phyloP scores from a whole-genome alignment of 2,113 vertebrate genomes.

The Manacus vitellinus region DNA sequence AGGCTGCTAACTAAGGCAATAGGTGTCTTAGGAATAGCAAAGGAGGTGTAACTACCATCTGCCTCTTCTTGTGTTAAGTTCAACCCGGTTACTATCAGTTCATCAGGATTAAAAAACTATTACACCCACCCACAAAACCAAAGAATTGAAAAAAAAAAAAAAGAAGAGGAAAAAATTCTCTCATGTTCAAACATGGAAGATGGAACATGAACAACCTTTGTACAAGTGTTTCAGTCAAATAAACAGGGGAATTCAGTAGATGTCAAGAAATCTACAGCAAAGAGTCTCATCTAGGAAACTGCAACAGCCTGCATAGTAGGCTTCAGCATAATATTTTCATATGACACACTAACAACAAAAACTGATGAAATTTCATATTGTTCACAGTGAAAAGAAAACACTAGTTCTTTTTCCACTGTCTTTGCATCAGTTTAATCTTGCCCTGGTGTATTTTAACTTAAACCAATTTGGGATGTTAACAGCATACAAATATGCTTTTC shows the following conservation, averaged over 20 bases:
- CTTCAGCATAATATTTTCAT: not conserved
- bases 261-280: not conserved
- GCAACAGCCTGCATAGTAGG: not conserved
- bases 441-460: slow-evolving; percentile 21
- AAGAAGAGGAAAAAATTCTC: not conserved
- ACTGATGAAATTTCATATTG: not conserved
- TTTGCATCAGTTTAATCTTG: not conserved
- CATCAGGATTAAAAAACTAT: not conserved
- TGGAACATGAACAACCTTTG: not conserved
- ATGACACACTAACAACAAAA: not conserved
- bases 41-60: not conserved
- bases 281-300: not conserved
- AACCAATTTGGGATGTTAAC: not conserved
- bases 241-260: not conserved
- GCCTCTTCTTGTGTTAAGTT: not conserved
- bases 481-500: slow-evolving; percentile 24
- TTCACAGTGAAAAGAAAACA: slow-evolving; percentile 24
- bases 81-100: not conserved
- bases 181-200: not conserved
- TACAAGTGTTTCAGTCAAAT: not conserved
- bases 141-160: not conserved
- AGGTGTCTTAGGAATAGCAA: not conserved
- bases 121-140: not conserved
- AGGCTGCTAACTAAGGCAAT: not conserved
- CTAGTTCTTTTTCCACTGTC: not conserved